Evolutionary conservation across 2,113 vertebrate species (phyloP).

Genomic region (Cynocephalus volans): DNA sequence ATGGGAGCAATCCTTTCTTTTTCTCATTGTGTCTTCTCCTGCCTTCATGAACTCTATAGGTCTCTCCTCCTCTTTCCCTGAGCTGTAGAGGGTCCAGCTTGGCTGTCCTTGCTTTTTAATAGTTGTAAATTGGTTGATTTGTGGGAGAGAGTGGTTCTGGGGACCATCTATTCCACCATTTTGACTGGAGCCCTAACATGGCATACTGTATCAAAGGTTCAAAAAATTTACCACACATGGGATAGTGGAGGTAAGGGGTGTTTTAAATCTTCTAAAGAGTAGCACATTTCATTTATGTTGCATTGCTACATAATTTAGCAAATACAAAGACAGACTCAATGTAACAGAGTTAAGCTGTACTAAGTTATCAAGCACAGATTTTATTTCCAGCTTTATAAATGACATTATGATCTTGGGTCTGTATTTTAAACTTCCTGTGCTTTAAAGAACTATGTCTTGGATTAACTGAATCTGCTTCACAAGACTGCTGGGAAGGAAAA

Average conservation of each 20-base stretch:
- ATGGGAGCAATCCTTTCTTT: too few relatives aligned
- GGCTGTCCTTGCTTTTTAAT: too few relatives aligned
- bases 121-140: too few relatives aligned
- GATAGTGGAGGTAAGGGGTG: fast-evolving
- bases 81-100: too few relatives aligned
- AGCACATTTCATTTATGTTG: background rate
- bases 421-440: conserved; percentile 12
- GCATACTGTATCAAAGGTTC: background rate
- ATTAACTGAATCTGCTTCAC: background rate
- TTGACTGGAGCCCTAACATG: too few relatives aligned
- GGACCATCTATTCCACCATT: too few relatives aligned
- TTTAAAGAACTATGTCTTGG: conserved; percentile 29
- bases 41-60: too few relatives aligned
- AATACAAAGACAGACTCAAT: background rate
- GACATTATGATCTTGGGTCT: background rate
- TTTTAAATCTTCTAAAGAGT: background rate
- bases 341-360: background rate
- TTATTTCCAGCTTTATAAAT: conserved; percentile 51
- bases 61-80: too few relatives aligned
- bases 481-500: background rate
- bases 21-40: too few relatives aligned
- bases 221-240: background rate
- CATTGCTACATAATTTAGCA: background rate
- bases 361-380: background rate
- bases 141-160: too few relatives aligned